Base-by-base conservation (phyloP, 2,797 vertebrate genomes). In the Morelia viridis region DNA sequence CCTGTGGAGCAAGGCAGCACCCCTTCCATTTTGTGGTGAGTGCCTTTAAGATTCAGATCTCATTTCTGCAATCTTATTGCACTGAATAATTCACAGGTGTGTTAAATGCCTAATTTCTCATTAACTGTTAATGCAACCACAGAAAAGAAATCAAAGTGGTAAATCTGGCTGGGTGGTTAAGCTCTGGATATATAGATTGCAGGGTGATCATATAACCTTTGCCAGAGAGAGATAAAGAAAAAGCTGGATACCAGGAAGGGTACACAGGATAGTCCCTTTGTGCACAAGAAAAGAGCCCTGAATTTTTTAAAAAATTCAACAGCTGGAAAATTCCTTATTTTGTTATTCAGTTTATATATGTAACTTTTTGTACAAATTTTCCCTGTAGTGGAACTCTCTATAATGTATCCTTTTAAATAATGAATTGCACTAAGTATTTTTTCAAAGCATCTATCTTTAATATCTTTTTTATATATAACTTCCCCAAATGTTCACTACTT, bases 71-170 rank as follows among this genome's bases (percentile, higher is more conserved):
- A 17, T 88, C 50, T 92, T 83, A 84, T 90, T 85, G 68, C 17
- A 12, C 76, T 93, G 90, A 93, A 90, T 93, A 93, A 93, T 93
- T 93, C 93, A 92, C 89, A 68, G 91, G 89, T 85, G 56, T 57
- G 86, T 89, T 93, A 90, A 92, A 92, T 68, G 85, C 91, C 93
- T 92, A 93, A 93, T 93, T 92, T 88, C 93, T 90, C 91, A 92
- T 93, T 93, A 92, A 90, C 91, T 85, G 93, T 90, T 92, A 93
- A 93, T 92, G 91, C 83, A 91, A 87, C 88, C 85, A 87, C 90
- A 90, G 90, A 87, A 92, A 91, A 68, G 84, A 93, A 93, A 93
- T 93, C 93, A 92, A 93, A 93, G 88, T 86, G 61, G 90, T 93
- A 93, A 93, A 92, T 93, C 93, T 93, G 60, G 58, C 88, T 80